Evolutionary conservation across 2,797 vertebrate genomes (phyloP).

Genomic region (Pipistrellus kuhlii): DNA sequence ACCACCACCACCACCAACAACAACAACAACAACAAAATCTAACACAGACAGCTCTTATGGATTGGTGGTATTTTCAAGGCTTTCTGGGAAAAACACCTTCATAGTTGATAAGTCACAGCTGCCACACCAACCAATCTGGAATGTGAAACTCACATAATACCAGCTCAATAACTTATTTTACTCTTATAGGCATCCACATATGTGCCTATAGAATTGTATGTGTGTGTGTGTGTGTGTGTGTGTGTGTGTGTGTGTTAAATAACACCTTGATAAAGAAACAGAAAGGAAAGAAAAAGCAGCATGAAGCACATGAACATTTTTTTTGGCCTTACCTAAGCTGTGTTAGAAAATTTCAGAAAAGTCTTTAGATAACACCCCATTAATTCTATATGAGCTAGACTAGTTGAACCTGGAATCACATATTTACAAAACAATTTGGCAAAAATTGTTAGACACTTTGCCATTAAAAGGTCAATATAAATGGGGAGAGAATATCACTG

Average conservation of each 20-base stretch:
- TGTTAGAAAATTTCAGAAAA: slow-evolving; percentile 63
- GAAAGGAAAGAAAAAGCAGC: slow-evolving; percentile 60
- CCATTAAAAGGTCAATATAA: slow-evolving; percentile 54
- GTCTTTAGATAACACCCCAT: slow-evolving; percentile 46
- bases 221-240: no score
- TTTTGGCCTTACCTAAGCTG: slow-evolving; percentile 12
- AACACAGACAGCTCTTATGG: slow-evolving; percentile 52
- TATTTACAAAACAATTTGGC: slow-evolving; percentile 55
- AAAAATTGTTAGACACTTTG: slow-evolving; percentile 42
- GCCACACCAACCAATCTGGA: slow-evolving; percentile 69
- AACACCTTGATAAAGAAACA: slow-evolving; percentile 71
- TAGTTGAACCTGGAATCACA: slow-evolving; percentile 50
- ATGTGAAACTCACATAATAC: slow-evolving; percentile 51
- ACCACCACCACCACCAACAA: no score
- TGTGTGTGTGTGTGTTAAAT: not conserved
- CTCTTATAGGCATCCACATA: slow-evolving; percentile 45
- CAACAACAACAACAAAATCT: not conserved
- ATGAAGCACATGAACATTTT: slow-evolving; percentile 32
- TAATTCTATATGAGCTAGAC: slow-evolving; percentile 35
- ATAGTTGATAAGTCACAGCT: slow-evolving; percentile 68
- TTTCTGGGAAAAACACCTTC: slow-evolving; percentile 65
- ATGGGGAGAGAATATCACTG: not conserved
- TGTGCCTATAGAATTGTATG: not conserved
- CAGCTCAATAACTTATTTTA: slow-evolving; percentile 58
- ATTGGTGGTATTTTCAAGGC: slow-evolving; percentile 55